A percentile compares a stretch with the other conserved stretches of the same genome.
Conservation (phyloP, 1,140 invertebrate species). For the Drosophila sproati region DNA sequence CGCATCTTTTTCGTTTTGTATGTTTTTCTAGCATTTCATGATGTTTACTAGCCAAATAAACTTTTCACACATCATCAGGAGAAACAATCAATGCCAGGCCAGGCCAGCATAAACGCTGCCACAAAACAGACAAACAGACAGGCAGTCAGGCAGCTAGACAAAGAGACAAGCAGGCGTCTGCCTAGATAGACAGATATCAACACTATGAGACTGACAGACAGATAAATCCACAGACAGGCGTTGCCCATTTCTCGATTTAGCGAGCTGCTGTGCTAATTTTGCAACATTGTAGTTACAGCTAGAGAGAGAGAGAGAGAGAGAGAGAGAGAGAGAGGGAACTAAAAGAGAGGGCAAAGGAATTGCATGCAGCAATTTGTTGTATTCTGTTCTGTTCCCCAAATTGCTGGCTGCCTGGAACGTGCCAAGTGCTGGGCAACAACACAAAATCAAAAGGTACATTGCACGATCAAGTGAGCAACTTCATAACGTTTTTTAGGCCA, state of each 20-base stretch:
- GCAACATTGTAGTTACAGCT: conserved; percentile 10
- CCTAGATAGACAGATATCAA: neutral
- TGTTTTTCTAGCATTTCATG: conserved; percentile 74
- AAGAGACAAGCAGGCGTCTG: conserved; percentile 20
- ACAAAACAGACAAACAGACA: neutral
- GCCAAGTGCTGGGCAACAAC: conserved; percentile 68
- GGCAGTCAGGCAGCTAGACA: conserved; percentile 2
- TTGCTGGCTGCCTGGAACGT: conserved; percentile 47
- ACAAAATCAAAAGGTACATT: conserved; percentile 74
- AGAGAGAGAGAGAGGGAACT: neutral
- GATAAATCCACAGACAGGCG: conserved; percentile 30
- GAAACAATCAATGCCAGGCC: conserved; percentile 72
- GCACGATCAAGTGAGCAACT: conserved; percentile 84
- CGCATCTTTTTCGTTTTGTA: conserved; percentile 46
- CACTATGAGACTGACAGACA: conserved; percentile 2
- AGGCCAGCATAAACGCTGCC: conserved; percentile 13
- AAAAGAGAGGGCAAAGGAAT: neutral
- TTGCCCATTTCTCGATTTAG: conserved; percentile 37
- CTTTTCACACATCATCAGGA: conserved; percentile 78
- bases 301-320: neutral
- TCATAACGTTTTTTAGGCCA: conserved; percentile 77
- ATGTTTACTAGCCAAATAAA: conserved; percentile 79
- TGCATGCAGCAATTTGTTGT: neutral
- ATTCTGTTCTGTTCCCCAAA: conserved; percentile 1
- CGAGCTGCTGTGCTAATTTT: conserved; percentile 43